A percentile compares a stretch with the other conserved stretches of the same genome.
phyloP scores from a whole-genome alignment of 2,797 vertebrate species.

The Menidia menidia region DNA sequence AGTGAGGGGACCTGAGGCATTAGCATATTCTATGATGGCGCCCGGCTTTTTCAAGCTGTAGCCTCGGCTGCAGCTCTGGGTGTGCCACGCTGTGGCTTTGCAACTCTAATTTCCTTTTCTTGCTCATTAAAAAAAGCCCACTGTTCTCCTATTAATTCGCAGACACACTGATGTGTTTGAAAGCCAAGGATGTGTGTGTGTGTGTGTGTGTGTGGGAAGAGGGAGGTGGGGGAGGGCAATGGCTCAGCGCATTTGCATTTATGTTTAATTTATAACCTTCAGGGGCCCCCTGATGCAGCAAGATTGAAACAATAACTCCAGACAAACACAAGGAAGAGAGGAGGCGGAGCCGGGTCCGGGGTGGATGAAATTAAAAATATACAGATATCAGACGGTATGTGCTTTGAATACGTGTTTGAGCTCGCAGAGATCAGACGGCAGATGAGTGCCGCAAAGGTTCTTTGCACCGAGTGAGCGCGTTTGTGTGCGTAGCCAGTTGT shows the following conservation, averaged over 20 bases:
- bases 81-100: slow-evolving; percentile 77
- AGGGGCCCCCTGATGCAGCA: slow-evolving; percentile 86
- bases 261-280: slow-evolving; percentile 90
- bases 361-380: slow-evolving; percentile 79
- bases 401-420: slow-evolving; percentile 60
- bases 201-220: slow-evolving; percentile 23
- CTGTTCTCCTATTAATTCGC: slow-evolving; percentile 86
- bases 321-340: slow-evolving; percentile 78
- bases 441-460: slow-evolving; percentile 34
- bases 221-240: slow-evolving; percentile 81
- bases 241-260: slow-evolving; percentile 87
- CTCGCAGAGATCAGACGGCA: slow-evolving; percentile 4
- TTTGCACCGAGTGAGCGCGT: slow-evolving; percentile 37
- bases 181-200: slow-evolving; percentile 71
- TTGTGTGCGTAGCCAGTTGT: slow-evolving; percentile 42
- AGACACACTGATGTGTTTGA: slow-evolving; percentile 86
- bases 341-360: slow-evolving; percentile 76
- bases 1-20: slow-evolving; percentile 75
- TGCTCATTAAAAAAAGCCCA: slow-evolving; percentile 84
- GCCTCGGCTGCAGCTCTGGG: slow-evolving; percentile 79
- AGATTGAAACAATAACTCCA: slow-evolving; percentile 86
- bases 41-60: slow-evolving; percentile 76
- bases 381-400: slow-evolving; percentile 74
- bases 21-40: slow-evolving; percentile 84
- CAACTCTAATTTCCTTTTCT: slow-evolving; percentile 81